Evolutionary conservation across 2,888 invertebrate species (phyloP).

Genomic region (Phyllotreta striolata): DNA sequence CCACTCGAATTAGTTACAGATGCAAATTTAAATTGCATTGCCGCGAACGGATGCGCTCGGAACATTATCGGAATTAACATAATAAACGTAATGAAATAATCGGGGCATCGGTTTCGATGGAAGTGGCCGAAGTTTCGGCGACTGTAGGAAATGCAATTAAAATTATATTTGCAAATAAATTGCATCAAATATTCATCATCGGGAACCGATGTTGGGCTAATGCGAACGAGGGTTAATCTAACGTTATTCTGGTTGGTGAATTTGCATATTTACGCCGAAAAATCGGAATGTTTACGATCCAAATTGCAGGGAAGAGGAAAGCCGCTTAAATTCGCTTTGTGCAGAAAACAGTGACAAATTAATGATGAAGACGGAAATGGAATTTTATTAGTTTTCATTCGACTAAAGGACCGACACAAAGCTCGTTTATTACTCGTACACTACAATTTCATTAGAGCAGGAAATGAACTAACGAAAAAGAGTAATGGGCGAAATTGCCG

Average conservation of each 20-base stretch:
- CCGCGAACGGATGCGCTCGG: slow-evolving; percentile 3
- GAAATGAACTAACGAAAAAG: too few relatives aligned
- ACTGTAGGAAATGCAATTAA: not conserved
- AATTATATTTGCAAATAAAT: slow-evolving; percentile 10
- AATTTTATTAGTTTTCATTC: too few relatives aligned
- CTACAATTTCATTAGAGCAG: too few relatives aligned
- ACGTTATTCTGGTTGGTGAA: not conserved
- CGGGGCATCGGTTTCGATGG: not conserved
- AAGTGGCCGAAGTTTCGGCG: not conserved
- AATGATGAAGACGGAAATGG: too few relatives aligned
- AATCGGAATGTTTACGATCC: not conserved
- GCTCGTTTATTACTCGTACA: too few relatives aligned
- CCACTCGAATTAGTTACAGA: too few relatives aligned
- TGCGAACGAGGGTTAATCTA: slow-evolving; percentile 5
- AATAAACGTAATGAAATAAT: too few relatives aligned
- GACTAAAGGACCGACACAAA: too few relatives aligned
- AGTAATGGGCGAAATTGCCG: too few relatives aligned
- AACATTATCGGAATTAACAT: not conserved
- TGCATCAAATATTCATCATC: slow-evolving; percentile 5
- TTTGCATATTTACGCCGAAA: not conserved
- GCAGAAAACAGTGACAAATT: too few relatives aligned
- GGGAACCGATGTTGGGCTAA: not conserved
- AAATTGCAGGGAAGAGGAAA: too few relatives aligned
- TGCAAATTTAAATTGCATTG: not conserved
- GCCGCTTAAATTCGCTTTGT: too few relatives aligned